Base-by-base conservation (phyloP, 2,113 vertebrate genomes). In the Pollachius pollachius region DNA sequence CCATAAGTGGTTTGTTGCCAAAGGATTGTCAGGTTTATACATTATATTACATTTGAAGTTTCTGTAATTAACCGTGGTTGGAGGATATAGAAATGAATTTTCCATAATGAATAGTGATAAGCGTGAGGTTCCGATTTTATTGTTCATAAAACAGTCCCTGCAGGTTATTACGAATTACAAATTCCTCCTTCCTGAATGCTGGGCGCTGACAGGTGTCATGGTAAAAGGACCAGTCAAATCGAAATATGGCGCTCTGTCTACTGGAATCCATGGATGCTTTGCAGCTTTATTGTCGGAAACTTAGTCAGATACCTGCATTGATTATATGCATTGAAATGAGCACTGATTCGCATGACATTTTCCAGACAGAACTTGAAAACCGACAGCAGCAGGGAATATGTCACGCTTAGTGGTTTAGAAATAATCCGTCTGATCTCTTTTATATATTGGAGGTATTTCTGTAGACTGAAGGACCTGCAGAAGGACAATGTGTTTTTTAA, bases 361-460 rank as follows among this genome's bases (percentile, higher is more conserved):
- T 48, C 41, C 41, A 48, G 41, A 48, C 9, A 48, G 41, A 48
- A 48, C 41, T 48, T 57, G 57, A 64, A 37, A 56, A 62, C 41
- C 54, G 17, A 57, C 54, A 16, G 5, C 48, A 71, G 30, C 11
- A 59, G 52, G 67, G 67, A 68, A 72, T 73, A n/a, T 61, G 48
- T 70, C 54, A 62, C 5, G 52, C 48, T 21, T 8, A 64, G 27
- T 37, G 60, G 13, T 15, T 25, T 41, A 17, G 3, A 64, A 71
- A 15, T 66, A 15, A 70, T 37, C 16, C 15, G 65, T 58, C 59
- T 67, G 12, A 61, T 69, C 58, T 37, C 52, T 70, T 70, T 12
- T 16, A n/a, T 52, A n/a, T 52, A 23, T 15, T 37, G 8, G 12
- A 71, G 62, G 58, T 63, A 58, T 17, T 71, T 57, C 68, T 69